Evolutionary conservation across 2,888 invertebrate species (phyloP), one percentile per base, ranked within the genome.

Genomic region (Watsonalla cultraria): DNA sequence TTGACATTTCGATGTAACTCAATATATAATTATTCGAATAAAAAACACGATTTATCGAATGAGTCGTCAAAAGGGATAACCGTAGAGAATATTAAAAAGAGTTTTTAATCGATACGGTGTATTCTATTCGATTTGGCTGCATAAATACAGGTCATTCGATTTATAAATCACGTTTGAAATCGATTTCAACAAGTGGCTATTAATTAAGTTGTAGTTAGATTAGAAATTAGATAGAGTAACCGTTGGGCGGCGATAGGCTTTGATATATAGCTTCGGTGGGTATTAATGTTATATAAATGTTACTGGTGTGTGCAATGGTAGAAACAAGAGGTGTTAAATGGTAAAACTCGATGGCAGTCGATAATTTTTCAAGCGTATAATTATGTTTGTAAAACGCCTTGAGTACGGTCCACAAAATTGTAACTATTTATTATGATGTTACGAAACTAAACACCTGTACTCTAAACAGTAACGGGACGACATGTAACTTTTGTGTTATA

Each of bases 141-240:
- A 69, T 83, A 87, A 86, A 89, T 86, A 86, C 82, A 76, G 89
- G 88, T 85, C 87, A 84, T 77, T 82, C 81, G 82, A 80, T 82
- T 81, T 84, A 90, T 89, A 90, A 90, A 90, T 90, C 90, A 90
- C 82, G 73, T 78, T 82, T 64, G 79, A 87, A 90, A 89, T 89
- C 89, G 90, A 89, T 88, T 89, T 89, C 87, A 88, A 89, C 90
- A 87, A 89, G 89, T 89, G 88, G 80, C 87, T 86, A 90, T 90
- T 90, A 90, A 90, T 90, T 88, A 90, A 89, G 86, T 83, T 89
- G 89, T 90, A 86, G 87, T 86, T 84, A 86, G 89, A 89, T 89
- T 85, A 80, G 86, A 86, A 88, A 88, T 86, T 84, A 84, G 88
- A 90, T 89, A 86, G 75, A 77, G 79, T 76, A 80, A 75, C 76